Conservation (phyloP, 2,113 vertebrate species). For the Bubo blakistoni region DNA sequence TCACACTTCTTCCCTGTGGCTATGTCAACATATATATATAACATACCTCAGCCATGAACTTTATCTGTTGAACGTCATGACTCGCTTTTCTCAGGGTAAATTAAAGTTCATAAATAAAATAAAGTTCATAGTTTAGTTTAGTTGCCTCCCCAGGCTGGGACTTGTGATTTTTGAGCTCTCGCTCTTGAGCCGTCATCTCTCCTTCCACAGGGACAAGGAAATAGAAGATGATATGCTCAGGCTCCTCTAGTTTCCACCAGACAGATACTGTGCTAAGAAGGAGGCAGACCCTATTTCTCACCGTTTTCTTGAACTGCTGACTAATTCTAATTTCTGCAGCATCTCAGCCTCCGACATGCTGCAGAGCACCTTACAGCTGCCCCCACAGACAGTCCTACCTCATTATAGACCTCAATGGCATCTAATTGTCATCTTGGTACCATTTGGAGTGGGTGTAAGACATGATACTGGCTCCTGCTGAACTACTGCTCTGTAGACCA, state of each 20-base stretch:
- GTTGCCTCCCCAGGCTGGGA: neutral
- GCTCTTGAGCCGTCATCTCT: neutral
- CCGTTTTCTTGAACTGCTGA: neutral
- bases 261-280: neutral
- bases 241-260: neutral
- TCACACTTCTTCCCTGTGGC: neutral
- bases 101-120: neutral
- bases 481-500: neutral
- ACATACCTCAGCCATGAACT: neutral
- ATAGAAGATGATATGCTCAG: rapidly evolving
- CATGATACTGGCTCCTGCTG: neutral
- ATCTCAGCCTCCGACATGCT: neutral
- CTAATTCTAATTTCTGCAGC: neutral
- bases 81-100: neutral
- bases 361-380: neutral
- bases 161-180: rapidly evolving
- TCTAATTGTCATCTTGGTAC: neutral
- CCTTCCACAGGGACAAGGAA: neutral
- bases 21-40: neutral
- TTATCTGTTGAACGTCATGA: neutral
- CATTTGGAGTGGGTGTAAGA: neutral
- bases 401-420: neutral
- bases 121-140: neutral
- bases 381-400: neutral
- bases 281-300: neutral